These are phyloP conservation scores for Pantherophis vulpinus DNA, from an alignment of 2,797 vertebrate genomes.

Conservation along the genomic window DNA sequence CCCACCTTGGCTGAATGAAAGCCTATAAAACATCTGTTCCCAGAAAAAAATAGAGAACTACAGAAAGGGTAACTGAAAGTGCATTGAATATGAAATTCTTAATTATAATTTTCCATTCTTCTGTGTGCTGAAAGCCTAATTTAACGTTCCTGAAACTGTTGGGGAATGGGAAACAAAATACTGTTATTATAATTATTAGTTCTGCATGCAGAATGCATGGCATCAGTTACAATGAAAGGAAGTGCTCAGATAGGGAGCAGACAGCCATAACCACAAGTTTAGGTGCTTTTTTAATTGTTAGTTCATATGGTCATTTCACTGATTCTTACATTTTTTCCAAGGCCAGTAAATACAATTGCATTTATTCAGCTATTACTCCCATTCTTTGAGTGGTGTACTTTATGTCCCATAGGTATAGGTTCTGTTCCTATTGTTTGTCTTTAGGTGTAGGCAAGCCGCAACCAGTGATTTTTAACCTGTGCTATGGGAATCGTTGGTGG, in stretches of 20 bases:
- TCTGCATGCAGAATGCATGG: not conserved
- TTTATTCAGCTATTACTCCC: too few species aligned
- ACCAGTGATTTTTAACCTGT: not conserved
- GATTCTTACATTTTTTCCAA: not conserved
- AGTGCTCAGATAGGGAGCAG: not conserved
- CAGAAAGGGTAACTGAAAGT: not conserved
- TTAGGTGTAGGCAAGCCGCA: not conserved
- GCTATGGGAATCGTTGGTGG: not conserved
- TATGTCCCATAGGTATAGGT: not conserved
- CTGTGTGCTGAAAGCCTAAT: not conserved
- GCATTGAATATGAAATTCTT: not conserved
- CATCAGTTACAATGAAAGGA: not conserved
- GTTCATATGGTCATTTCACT: not conserved
- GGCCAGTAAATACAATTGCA: not conserved
- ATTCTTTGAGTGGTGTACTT: not conserved
- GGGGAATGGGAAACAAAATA: not conserved
- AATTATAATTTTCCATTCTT: constrained; percentile 6
- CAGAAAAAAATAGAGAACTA: not conserved
- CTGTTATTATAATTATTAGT: not conserved
- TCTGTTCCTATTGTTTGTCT: not conserved
- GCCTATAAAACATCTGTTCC: not conserved
- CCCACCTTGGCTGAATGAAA: not conserved
- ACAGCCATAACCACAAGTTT: not conserved
- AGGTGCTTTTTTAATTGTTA: not conserved
- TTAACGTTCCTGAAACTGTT: constrained; percentile 1